Percentiles rank a stretch among this genome's conserved stretches.
These are phyloP conservation scores for Ormyrus thymus DNA, from an alignment of 2,888 invertebrate genomes.

Conservation along the genomic window DNA sequence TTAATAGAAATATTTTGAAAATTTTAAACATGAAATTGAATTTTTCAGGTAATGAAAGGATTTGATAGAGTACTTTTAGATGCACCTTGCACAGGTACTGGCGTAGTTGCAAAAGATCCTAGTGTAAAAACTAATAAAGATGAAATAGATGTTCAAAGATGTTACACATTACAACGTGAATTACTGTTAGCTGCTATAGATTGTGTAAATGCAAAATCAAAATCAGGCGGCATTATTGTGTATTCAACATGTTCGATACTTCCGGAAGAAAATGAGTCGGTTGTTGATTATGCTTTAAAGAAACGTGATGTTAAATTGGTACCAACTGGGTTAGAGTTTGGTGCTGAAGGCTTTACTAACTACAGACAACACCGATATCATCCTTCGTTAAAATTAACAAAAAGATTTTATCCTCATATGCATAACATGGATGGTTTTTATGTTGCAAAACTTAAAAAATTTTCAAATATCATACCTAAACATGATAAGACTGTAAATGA, in stretches of 20 bases:
- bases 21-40: neutral
- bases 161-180: constrained; percentile 94
- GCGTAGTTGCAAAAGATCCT: constrained; percentile 97
- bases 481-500: constrained; percentile 58
- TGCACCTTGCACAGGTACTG: constrained; percentile 99
- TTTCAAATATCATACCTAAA: constrained; percentile 85
- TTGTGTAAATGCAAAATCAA: constrained; percentile 92
- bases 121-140: constrained; percentile 96
- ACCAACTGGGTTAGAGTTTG: constrained; percentile 95
- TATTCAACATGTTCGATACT: constrained; percentile 99
- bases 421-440: constrained; percentile 99
- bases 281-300: constrained; percentile 95
- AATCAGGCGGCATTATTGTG: constrained; percentile 95
- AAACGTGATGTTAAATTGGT: constrained; percentile 96
- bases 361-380: constrained; percentile 92
- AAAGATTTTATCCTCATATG: constrained; percentile 96
- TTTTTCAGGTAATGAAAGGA: constrained; percentile 84
- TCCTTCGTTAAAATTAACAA: constrained; percentile 90
- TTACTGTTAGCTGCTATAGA: constrained; percentile 97
- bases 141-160: constrained; percentile 91
- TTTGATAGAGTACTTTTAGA: constrained; percentile 97
- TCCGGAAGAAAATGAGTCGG: constrained; percentile 96
- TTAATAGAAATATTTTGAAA: neutral
- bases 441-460: constrained; percentile 98
- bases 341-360: constrained; percentile 94